phyloP scores from a whole-genome alignment of 1,140 invertebrate genomes.

The Dolichoris vasculosae region DNA sequence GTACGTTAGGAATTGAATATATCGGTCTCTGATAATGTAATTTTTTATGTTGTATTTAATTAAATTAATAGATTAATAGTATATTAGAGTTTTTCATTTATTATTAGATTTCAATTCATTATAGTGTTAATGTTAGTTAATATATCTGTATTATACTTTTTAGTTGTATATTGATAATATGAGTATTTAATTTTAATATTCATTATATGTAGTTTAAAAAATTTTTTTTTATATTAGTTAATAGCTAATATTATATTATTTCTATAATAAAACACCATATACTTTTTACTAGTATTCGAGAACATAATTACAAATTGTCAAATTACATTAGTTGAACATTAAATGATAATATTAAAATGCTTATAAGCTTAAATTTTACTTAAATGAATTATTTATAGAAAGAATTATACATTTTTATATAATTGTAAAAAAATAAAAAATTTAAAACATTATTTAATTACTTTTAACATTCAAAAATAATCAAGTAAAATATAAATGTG shows the following conservation, averaged over 20 bases:
- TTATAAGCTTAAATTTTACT: neutral
- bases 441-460: too few relatives aligned
- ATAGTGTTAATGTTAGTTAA: neutral
- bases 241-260: neutral
- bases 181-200: too few relatives aligned
- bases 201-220: neutral
- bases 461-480: neutral
- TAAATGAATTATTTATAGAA: neutral
- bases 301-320: too few relatives aligned
- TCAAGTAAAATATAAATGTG: constrained; percentile 61
- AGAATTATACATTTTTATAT: too few relatives aligned
- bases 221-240: too few relatives aligned
- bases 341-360: too few relatives aligned
- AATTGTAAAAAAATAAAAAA: too few relatives aligned
- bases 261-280: neutral
- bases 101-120: neutral
- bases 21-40: neutral
- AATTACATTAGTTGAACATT: too few relatives aligned
- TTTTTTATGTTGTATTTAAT: neutral
- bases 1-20: constrained; percentile 4
- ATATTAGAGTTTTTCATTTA: neutral
- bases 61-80: neutral
- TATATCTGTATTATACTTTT: neutral
- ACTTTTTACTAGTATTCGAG: neutral
- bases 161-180: neutral